A percentile compares a stretch with the other conserved stretches of the same genome.
These are phyloP conservation scores for Pseudonaja textilis DNA, from an alignment of 2,113 vertebrate species.

Conservation along the genomic window DNA sequence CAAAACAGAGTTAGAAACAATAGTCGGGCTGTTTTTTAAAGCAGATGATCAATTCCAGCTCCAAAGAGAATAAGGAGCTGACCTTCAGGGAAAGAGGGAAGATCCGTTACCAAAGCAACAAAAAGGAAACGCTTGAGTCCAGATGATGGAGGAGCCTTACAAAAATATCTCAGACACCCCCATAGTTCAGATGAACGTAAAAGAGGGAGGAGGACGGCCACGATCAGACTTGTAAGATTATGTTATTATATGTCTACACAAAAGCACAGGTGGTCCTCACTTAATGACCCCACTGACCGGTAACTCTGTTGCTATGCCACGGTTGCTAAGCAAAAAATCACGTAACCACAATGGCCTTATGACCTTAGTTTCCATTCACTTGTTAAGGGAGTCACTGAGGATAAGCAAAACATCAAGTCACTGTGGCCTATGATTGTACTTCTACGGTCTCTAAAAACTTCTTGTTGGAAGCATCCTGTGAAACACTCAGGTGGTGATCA, in stretches of 20 bases:
- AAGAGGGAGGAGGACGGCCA: neutral
- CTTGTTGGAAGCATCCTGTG: neutral
- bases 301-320: neutral
- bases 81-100: neutral
- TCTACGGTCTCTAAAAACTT: neutral
- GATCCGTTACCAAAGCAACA: neutral
- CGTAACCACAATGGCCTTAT: neutral
- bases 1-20: neutral
- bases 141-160: neutral
- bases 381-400: neutral
- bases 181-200: neutral
- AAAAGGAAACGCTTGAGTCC: neutral
- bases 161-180: neutral
- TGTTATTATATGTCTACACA: neutral
- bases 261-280: neutral
- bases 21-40: neutral
- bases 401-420: neutral
- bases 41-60: neutral
- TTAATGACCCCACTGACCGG: neutral
- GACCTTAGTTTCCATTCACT: neutral
- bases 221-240: neutral
- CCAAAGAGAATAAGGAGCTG: neutral
- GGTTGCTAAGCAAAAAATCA: neutral
- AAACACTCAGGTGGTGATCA: neutral
- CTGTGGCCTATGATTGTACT: neutral